A percentile compares a stretch with the other conserved stretches of the same genome.
phyloP scores from a whole-genome alignment of 2,113 vertebrate genomes.

The Myanophis thanlyinensis region DNA sequence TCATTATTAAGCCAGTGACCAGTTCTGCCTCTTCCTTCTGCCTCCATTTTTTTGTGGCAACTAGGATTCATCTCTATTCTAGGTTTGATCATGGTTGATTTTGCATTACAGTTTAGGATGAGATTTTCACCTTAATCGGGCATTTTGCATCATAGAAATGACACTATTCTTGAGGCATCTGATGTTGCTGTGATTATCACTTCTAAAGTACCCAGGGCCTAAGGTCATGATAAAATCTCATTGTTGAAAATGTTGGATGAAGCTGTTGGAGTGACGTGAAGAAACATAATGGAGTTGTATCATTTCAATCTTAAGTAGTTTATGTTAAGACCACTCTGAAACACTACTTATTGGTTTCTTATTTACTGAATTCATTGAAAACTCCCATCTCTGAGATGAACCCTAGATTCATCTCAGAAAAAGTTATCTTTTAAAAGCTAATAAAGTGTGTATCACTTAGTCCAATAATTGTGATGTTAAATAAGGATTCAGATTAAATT shows the following conservation, averaged over 20 bases:
- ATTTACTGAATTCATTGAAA: neutral
- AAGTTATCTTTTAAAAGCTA: neutral
- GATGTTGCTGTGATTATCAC: neutral
- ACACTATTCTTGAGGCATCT: neutral
- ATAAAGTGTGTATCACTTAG: neutral
- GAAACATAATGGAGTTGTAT: neutral
- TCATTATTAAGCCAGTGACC: neutral
- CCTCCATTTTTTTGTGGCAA: neutral
- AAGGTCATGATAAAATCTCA: neutral
- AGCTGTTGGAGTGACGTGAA: neutral
- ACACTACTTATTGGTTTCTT: neutral
- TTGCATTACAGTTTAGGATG: neutral
- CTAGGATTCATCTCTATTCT: neutral
- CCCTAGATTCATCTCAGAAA: constrained; percentile 13
- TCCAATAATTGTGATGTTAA: constrained; percentile 5
- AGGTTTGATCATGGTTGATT: neutral
- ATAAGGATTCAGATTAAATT: neutral
- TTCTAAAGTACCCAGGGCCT: neutral
- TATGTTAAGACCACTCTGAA: neutral
- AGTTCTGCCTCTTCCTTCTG: neutral
- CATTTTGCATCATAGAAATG: neutral
- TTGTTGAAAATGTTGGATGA: neutral
- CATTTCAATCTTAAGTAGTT: neutral
- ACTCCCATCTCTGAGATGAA: neutral
- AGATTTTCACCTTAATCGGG: neutral